phyloP scores from a whole-genome alignment of 2,797 vertebrate species.

The Sebastes cheni region DNA sequence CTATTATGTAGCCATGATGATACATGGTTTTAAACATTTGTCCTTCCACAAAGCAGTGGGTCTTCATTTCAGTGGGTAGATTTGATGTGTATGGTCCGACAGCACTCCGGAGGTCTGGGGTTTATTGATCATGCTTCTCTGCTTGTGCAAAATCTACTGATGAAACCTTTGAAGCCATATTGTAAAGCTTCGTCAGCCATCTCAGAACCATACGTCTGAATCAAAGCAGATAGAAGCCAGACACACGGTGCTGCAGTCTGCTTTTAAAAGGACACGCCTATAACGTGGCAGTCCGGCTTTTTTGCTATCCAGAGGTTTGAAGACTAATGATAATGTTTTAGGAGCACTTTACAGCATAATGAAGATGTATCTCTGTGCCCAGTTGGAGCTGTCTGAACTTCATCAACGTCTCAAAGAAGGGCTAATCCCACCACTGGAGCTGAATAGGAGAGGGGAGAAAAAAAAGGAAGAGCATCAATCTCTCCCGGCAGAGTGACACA shows the following conservation, averaged over 20 bases:
- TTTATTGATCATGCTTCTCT: constrained; percentile 7
- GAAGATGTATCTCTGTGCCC: constrained; percentile 69
- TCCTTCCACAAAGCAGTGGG: background rate
- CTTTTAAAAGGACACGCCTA: constrained; percentile 45
- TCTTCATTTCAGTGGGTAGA: too few species aligned
- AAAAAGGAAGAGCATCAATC: constrained; percentile 60
- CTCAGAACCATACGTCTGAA: constrained; percentile 28
- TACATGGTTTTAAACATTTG: background rate
- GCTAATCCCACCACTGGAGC: constrained; percentile 53
- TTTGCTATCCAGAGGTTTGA: constrained; percentile 43
- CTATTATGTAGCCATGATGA: background rate
- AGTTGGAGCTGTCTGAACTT: constrained; percentile 67
- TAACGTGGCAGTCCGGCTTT: constrained; percentile 15
- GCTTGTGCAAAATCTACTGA: background rate
- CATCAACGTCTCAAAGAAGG: constrained; percentile 67
- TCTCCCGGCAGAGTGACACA: constrained; percentile 37
- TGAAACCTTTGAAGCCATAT: constrained; percentile 12
- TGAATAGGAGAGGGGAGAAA: constrained; percentile 30
- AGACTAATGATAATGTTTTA: constrained; percentile 72
- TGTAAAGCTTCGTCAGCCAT: constrained; percentile 20
- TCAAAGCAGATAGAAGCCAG: constrained; percentile 16
- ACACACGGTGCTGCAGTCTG: constrained; percentile 19
- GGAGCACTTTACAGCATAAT: constrained; percentile 63
- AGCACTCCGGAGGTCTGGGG: background rate
- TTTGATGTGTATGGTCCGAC: background rate